These are phyloP conservation scores for Mya arenaria DNA, from an alignment of 1,140 invertebrate species.

Conservation along the genomic window DNA sequence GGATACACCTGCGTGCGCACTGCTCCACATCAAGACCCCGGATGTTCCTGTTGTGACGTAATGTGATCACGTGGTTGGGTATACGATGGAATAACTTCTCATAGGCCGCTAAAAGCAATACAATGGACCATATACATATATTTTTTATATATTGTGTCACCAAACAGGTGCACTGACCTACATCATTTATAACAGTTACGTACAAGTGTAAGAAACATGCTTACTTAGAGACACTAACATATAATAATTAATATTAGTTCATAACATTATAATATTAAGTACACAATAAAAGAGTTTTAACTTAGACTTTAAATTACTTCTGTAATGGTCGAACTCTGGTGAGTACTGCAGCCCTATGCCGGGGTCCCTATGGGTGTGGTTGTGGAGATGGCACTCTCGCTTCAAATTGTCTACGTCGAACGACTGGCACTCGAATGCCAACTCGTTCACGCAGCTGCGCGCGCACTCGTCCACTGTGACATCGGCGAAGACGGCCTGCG, in stretches of 20 bases:
- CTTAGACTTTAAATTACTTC: no score
- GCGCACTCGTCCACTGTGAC: slow-evolving; percentile 68
- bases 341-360: slow-evolving; percentile 61
- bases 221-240: no score
- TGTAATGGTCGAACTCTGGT: slow-evolving; percentile 69
- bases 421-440: slow-evolving; percentile 73
- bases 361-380: slow-evolving; percentile 66
- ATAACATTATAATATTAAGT: no score
- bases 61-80: slow-evolving; percentile 74
- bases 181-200: no score
- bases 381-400: slow-evolving; percentile 66
- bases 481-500: slow-evolving; percentile 63
- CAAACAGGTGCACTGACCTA: no score
- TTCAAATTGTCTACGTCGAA: slow-evolving; percentile 71
- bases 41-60: slow-evolving; percentile 70
- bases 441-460: slow-evolving; percentile 65
- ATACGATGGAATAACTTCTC: slow-evolving; percentile 72
- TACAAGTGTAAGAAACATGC: no score
- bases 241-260: no score
- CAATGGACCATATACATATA: no score
- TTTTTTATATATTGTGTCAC: no score
- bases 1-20: slow-evolving; percentile 75
- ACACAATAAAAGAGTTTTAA: no score
- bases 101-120: slow-evolving; percentile 65
- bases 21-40: slow-evolving; percentile 70